Conservation (phyloP, 2,888 invertebrate genomes). For the Mystacides longicornis region DNA sequence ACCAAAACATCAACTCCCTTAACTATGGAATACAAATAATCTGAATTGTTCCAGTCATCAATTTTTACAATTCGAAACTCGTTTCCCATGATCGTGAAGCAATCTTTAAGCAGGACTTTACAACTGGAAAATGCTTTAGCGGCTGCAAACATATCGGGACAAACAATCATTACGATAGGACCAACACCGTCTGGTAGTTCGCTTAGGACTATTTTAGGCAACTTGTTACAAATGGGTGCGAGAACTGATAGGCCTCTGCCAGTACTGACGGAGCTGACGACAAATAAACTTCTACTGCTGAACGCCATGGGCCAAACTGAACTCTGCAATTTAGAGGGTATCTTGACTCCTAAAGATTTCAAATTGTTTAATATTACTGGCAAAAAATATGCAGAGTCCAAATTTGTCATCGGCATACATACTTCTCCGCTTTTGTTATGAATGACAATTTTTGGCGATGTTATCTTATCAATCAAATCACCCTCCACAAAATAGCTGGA, state of each 20-base stretch:
- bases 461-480: conserved; percentile 10
- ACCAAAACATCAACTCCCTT: conserved; percentile 67
- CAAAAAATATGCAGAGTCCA: conserved; percentile 38
- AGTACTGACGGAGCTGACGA: conserved; percentile 51
- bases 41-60: conserved; percentile 31
- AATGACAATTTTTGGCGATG: conserved; percentile 38
- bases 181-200: conserved; percentile 41
- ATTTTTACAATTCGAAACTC: conserved; percentile 42
- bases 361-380: conserved; percentile 34
- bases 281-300: conserved; percentile 56
- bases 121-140: conserved; percentile 39
- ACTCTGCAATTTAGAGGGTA: conserved; percentile 53
- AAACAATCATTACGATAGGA: conserved; percentile 60
- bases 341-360: conserved; percentile 34
- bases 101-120: conserved; percentile 35
- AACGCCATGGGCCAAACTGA: conserved; percentile 64
- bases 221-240: conserved; percentile 51
- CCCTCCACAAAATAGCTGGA: neutral
- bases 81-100: conserved; percentile 31
- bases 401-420: conserved; percentile 33
- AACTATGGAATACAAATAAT: conserved; percentile 42
- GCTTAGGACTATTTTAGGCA: neutral
- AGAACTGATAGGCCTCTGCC: conserved; percentile 69
- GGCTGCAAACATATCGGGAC: conserved; percentile 53
- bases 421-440: conserved; percentile 38